These are phyloP conservation scores for Drosophila willistoni DNA, from an alignment of 1,140 invertebrate genomes.

Conservation along the genomic window DNA sequence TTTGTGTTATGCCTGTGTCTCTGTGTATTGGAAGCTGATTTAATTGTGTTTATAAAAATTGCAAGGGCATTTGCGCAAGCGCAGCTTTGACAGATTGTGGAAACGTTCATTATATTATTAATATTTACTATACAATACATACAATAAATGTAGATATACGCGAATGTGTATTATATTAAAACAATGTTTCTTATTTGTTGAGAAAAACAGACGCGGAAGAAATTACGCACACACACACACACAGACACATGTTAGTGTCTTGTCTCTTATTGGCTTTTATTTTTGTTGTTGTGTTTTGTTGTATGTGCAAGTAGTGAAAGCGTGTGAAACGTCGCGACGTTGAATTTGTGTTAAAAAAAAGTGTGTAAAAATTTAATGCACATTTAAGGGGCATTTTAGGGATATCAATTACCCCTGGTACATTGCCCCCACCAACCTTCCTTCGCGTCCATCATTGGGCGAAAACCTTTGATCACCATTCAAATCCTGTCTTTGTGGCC, in stretches of 20 bases:
- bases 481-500: slow-evolving; percentile 58
- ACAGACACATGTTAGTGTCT: too few relatives aligned
- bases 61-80: too few relatives aligned
- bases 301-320: slow-evolving; percentile 71
- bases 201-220: not conserved
- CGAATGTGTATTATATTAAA: too few relatives aligned
- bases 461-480: slow-evolving; percentile 7
- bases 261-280: not conserved
- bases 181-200: not conserved
- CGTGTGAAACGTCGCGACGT: slow-evolving; percentile 63
- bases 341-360: slow-evolving; percentile 34
- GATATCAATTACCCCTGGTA: not conserved
- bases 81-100: too few relatives aligned
- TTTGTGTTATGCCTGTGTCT: too few relatives aligned
- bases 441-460: too few relatives aligned
- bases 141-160: too few relatives aligned
- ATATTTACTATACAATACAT: too few relatives aligned
- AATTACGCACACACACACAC: not conserved
- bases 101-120: too few relatives aligned
- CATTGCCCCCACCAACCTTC: too few relatives aligned
- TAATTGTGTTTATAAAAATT: too few relatives aligned
- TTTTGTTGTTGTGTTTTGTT: slow-evolving; percentile 40
- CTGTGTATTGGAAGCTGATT: too few relatives aligned
- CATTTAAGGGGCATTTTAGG: not conserved
- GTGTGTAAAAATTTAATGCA: slow-evolving; percentile 23